These are phyloP conservation scores for Aproaerema taeniolella DNA, from an alignment of 2,888 invertebrate genomes.

Conservation along the genomic window DNA sequence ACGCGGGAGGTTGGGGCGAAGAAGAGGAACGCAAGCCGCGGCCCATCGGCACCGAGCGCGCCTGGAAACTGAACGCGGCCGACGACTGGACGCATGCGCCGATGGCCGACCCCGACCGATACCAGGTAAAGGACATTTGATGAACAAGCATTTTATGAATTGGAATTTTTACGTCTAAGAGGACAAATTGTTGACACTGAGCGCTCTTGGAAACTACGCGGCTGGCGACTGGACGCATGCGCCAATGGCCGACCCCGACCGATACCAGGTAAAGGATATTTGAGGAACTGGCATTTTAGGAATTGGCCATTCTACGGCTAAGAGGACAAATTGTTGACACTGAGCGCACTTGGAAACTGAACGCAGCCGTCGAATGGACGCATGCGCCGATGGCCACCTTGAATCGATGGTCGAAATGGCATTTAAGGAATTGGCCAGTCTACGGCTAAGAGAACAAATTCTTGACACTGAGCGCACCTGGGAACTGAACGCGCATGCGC, in stretches of 20 bases:
- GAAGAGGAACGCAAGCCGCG: constrained; percentile 79
- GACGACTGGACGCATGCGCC: constrained; percentile 56
- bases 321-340: too few species aligned
- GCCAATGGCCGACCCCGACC: constrained; percentile 49
- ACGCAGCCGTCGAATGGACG: constrained; percentile 60
- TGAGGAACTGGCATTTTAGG: too few species aligned
- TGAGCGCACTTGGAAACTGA: constrained; percentile 86
- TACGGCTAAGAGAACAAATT: too few species aligned
- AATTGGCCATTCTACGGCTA: too few species aligned
- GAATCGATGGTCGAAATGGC: too few species aligned
- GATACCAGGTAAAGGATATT: constrained; percentile 56
- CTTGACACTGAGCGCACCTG: constrained; percentile 91
- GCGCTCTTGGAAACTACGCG: constrained; percentile 82
- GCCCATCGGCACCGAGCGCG: constrained; percentile 90
- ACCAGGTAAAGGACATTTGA: constrained; percentile 54
- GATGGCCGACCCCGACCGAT: constrained; percentile 53
- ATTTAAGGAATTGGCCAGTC: too few species aligned
- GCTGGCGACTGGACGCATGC: constrained; percentile 57
- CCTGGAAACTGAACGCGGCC: constrained; percentile 78
- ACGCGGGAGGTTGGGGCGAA: constrained; percentile 45
- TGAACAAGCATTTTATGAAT: too few species aligned
- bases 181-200: constrained; percentile 93
- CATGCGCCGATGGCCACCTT: constrained; percentile 43
- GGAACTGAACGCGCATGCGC: too few species aligned
- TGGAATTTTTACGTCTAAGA: too few species aligned